Conservation (phyloP, 1,140 invertebrate genomes). For the Drosophila sp. region DNA sequence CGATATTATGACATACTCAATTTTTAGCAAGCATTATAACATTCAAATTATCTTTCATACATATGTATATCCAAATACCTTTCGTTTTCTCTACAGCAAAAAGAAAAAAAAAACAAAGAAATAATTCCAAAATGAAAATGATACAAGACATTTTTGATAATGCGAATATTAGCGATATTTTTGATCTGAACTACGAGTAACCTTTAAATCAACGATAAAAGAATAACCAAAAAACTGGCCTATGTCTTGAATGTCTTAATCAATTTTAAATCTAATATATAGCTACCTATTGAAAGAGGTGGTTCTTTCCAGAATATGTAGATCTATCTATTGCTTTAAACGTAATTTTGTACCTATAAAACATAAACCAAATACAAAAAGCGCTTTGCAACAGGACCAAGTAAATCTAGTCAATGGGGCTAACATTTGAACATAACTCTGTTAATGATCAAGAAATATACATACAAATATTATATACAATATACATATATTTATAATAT, state of each 20-base stretch:
- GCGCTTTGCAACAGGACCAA: conserved; percentile 20
- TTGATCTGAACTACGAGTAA: background rate
- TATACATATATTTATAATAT: background rate
- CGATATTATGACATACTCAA: background rate
- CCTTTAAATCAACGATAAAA: background rate
- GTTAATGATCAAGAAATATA: conserved; percentile 10
- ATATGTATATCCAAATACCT: background rate
- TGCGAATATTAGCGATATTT: conserved; percentile 1
- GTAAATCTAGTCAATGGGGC: conserved; percentile 1
- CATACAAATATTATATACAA: background rate
- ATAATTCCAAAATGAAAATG: background rate
- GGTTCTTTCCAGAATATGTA: background rate
- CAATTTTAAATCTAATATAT: background rate
- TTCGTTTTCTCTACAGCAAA: background rate
- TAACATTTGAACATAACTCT: conserved; percentile 1
- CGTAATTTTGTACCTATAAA: conserved; percentile 12
- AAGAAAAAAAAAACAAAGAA: background rate
- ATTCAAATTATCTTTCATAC: background rate
- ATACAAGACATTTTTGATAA: conserved; percentile 4
- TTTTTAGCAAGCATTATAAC: conserved; percentile 5
- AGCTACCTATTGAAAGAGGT: background rate
- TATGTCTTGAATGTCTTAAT: background rate
- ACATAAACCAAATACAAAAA: conserved; percentile 7
- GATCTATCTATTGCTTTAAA: conserved; percentile 10
- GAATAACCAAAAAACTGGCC: background rate